Evolutionary conservation across 2,113 vertebrate species (phyloP).

Genomic region (Anser cygnoides): DNA sequence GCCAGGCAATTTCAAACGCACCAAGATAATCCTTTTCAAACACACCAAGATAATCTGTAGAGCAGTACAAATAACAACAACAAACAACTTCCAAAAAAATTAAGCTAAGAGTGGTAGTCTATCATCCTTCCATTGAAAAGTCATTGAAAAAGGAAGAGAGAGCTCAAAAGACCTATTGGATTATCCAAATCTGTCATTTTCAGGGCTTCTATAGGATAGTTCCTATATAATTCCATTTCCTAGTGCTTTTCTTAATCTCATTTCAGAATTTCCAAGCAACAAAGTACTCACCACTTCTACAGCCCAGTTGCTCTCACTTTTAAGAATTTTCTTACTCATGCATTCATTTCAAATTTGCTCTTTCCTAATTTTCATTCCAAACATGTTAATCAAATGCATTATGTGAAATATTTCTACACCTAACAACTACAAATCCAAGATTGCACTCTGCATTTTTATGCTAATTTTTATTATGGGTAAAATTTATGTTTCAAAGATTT

Average conservation of each 20-base stretch:
- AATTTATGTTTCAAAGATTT: neutral
- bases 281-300: neutral
- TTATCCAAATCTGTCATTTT: neutral
- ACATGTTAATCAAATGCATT: neutral
- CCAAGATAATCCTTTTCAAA: neutral
- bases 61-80: neutral
- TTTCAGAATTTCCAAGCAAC: neutral
- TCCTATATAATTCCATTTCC: neutral
- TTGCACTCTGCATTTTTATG: neutral
- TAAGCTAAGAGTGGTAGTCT: neutral
- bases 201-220: neutral
- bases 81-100: neutral
- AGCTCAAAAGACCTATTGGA: neutral
- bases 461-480: neutral
- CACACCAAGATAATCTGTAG: neutral
- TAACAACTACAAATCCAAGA: neutral
- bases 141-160: neutral
- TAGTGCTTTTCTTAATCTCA: neutral
- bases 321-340: neutral
- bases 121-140: neutral
- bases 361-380: neutral
- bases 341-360: neutral
- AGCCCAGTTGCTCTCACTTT: neutral
- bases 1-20: neutral
- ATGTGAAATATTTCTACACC: neutral